A percentile compares a stretch with the other conserved stretches of the same genome.
Conservation (phyloP, 2,113 vertebrate genomes). For the Boulengeromyrus knoepffleri region DNA sequence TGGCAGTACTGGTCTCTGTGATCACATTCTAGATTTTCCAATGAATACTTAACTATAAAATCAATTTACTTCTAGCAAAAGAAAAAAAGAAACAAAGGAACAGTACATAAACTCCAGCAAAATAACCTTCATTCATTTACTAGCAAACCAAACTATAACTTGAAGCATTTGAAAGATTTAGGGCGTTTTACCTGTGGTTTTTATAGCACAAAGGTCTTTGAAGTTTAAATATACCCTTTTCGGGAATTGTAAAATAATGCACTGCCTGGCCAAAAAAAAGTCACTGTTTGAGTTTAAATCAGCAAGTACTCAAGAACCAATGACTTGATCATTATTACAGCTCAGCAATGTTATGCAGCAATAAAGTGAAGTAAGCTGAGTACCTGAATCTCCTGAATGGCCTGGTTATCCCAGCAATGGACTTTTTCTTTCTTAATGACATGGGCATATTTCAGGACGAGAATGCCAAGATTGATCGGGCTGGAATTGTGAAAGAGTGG, state of each 20-base stretch:
- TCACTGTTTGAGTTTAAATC: not conserved
- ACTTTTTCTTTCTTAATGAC: no score
- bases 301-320: not conserved
- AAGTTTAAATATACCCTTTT: not conserved
- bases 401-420: no score
- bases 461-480: no score
- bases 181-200: not conserved
- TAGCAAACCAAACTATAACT: not conserved
- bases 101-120: not conserved
- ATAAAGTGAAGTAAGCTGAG: not conserved
- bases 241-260: not conserved
- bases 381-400: no score
- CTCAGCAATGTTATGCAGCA: not conserved
- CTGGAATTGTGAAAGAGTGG: no score
- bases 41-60: not conserved
- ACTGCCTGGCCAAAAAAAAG: not conserved
- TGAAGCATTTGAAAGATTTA: not conserved
- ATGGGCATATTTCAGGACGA: no score
- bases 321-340: not conserved
- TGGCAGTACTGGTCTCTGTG: not conserved
- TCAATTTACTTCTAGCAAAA: not conserved
- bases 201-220: not conserved
- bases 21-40: not conserved
- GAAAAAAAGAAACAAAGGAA: not conserved
- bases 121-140: not conserved